A percentile compares a stretch with the other conserved stretches of the same genome.
Evolutionary conservation across 2,888 invertebrate genomes (phyloP).

Genomic region (Mythimna pallens): DNA sequence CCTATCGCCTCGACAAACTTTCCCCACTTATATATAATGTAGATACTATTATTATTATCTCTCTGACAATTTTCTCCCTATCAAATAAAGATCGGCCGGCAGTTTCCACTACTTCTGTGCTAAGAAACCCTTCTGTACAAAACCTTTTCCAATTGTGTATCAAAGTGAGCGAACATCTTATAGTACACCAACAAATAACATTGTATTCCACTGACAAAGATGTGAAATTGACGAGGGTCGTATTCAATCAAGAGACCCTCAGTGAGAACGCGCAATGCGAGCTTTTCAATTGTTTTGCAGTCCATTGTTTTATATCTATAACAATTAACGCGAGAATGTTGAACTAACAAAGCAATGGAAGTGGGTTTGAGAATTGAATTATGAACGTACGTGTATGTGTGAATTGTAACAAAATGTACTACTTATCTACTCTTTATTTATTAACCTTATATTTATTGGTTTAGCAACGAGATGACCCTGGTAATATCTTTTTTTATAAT

Average conservation of each 20-base stretch:
- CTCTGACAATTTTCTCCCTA: constrained; percentile 34
- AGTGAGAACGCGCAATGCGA: constrained; percentile 37
- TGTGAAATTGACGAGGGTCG: constrained; percentile 79
- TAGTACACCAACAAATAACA: constrained; percentile 62
- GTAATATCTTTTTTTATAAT: background rate
- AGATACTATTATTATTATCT: constrained; percentile 18
- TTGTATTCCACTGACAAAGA: constrained; percentile 61
- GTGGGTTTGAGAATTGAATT: constrained; percentile 24
- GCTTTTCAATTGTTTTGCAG: constrained; percentile 60
- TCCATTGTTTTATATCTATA: constrained; percentile 58
- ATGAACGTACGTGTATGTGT: background rate
- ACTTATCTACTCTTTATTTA: background rate
- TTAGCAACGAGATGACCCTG: background rate
- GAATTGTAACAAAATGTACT: background rate
- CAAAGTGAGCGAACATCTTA: constrained; percentile 50
- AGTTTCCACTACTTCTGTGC: constrained; percentile 14
- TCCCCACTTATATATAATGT: too few species aligned
- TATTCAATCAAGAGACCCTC: constrained; percentile 62
- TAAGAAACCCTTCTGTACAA: constrained; percentile 51
- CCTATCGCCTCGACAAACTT: too few species aligned
- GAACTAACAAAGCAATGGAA: constrained; percentile 48
- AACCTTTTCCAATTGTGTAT: constrained; percentile 53
- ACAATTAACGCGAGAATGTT: constrained; percentile 40
- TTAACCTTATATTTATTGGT: background rate
- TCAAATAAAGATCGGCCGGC: constrained; percentile 42